phyloP scores from a whole-genome alignment of 2,113 vertebrate species.

The Halcyon malimbica region DNA sequence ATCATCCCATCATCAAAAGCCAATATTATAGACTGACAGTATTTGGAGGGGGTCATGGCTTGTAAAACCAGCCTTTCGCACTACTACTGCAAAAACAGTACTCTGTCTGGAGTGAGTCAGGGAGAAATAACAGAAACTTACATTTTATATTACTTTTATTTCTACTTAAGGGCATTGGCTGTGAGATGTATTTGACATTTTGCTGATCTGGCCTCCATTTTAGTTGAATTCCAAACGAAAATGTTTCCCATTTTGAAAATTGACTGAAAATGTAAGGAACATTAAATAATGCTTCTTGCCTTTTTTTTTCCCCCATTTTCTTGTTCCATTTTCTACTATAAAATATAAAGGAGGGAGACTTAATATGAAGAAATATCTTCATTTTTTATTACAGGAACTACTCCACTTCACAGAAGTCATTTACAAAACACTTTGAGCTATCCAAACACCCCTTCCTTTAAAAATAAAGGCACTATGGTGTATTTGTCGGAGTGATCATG shows the following conservation, averaged over 20 bases:
- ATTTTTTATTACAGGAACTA: background rate
- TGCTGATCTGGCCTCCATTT: background rate
- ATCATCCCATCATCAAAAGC: slow-evolving; percentile 47
- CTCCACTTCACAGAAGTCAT: background rate
- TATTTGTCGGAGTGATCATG: background rate
- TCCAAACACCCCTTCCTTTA: background rate
- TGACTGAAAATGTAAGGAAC: background rate
- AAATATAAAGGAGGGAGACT: background rate
- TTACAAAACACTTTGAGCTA: background rate
- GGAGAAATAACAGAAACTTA: slow-evolving; percentile 26
- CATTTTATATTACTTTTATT: slow-evolving; percentile 27
- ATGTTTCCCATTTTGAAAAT: background rate
- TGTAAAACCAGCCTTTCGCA: slow-evolving; percentile 34
- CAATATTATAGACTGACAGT: slow-evolving; percentile 48
- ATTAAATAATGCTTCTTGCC: background rate
- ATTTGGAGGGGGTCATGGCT: slow-evolving; percentile 28
- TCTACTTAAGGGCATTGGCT: background rate
- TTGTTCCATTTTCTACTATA: background rate
- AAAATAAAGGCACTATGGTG: background rate
- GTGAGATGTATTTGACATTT: background rate
- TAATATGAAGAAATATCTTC: background rate
- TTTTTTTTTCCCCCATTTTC: background rate
- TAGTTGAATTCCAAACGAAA: slow-evolving; percentile 14
- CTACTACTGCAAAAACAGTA: slow-evolving; percentile 40
- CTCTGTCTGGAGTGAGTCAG: background rate